Evolutionary conservation across 2,113 vertebrate species (phyloP).

Genomic region (Excalfactoria chinensis): DNA sequence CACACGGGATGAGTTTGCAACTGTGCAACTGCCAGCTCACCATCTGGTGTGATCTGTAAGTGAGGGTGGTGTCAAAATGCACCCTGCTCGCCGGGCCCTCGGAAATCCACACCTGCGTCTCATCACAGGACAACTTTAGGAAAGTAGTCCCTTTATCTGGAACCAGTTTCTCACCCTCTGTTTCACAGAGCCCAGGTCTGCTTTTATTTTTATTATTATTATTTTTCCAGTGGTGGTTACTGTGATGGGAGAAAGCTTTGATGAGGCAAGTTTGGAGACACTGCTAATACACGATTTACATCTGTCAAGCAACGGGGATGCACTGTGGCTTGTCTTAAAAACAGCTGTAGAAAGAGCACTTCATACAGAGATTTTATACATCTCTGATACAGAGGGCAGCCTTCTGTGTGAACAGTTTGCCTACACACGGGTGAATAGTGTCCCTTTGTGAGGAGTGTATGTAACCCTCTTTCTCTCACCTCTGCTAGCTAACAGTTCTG

Average conservation of each 20-base stretch:
- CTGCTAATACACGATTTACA: not conserved
- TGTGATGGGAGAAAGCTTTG: not conserved
- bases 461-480: constrained; percentile 43
- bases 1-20: constrained; percentile 47
- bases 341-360: constrained; percentile 52
- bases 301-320: constrained; percentile 56
- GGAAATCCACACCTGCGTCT: constrained; percentile 39
- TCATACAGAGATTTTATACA: constrained; percentile 46
- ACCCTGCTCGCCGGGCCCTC: not conserved
- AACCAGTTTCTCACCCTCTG: not conserved
- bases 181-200: not conserved
- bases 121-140: not conserved
- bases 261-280: not conserved
- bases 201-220: not conserved
- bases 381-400: not conserved
- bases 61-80: constrained; percentile 60
- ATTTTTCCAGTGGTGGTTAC: not conserved
- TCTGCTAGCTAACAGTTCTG: constrained; percentile 40
- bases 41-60: constrained; percentile 63
- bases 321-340: constrained; percentile 49
- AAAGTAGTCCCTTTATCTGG: constrained; percentile 4
- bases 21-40: constrained; percentile 64
- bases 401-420: not conserved
- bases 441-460: constrained; percentile 51
- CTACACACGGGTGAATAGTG: constrained; percentile 41